These are phyloP conservation scores for Tridacna crocea DNA, from an alignment of 2,888 invertebrate genomes.

Conservation along the genomic window DNA sequence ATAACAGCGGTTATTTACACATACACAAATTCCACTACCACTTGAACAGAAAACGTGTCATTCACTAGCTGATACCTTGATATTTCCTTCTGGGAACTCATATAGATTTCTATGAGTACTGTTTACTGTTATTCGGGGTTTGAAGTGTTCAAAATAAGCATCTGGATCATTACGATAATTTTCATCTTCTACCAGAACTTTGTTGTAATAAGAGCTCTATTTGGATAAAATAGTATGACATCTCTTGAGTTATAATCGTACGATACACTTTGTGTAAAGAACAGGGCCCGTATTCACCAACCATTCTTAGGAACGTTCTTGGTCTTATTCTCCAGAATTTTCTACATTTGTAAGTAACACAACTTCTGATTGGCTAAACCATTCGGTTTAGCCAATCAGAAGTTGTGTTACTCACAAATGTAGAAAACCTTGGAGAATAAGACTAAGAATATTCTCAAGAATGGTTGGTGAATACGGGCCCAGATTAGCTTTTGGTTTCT, in stretches of 20 bases:
- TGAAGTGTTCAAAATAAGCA: slow-evolving; percentile 48
- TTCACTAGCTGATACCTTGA: slow-evolving; percentile 44
- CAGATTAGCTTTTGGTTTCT: neutral
- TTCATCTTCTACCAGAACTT: slow-evolving; percentile 48
- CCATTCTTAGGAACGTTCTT: too few species aligned
- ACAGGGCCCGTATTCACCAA: too few species aligned
- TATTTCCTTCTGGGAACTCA: slow-evolving; percentile 55
- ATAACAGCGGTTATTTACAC: neutral
- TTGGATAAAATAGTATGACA: neutral
- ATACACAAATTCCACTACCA: neutral
- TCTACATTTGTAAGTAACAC: too few species aligned
- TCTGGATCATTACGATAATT: slow-evolving; percentile 12
- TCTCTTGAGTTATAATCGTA: too few species aligned
- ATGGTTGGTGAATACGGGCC: too few species aligned
- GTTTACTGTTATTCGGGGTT: slow-evolving; percentile 57
- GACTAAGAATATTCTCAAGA: too few species aligned
- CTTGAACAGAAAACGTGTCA: neutral
- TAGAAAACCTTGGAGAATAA: too few species aligned
- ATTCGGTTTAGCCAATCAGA: too few species aligned
- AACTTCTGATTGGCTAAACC: too few species aligned
- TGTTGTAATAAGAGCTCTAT: slow-evolving; percentile 60
- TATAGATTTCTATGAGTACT: slow-evolving; percentile 60
- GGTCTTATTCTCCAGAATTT: too few species aligned
- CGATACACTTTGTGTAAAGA: too few species aligned
- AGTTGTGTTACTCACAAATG: too few species aligned